Evolutionary conservation across 2,888 invertebrate genomes (phyloP).

Genomic region (Rotaria magnacalcarata): DNA sequence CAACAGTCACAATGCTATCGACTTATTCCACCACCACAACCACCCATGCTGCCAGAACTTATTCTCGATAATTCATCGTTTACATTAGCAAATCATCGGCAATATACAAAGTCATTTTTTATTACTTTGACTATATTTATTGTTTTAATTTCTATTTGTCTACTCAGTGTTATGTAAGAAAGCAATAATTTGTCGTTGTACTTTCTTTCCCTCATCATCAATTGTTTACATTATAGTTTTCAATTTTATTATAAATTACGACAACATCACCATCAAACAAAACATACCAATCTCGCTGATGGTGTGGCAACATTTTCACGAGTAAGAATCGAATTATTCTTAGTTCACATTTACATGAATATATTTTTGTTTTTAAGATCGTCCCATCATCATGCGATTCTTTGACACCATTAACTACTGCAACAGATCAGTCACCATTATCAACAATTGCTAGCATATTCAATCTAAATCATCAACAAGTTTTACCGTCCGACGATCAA

Average conservation of each 20-base stretch:
- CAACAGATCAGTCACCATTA: neutral
- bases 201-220: too few species aligned
- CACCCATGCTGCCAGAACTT: neutral
- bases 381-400: neutral
- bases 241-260: neutral
- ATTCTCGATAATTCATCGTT: neutral
- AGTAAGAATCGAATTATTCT: neutral
- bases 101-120: neutral
- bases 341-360: neutral
- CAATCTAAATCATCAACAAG: neutral
- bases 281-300: too few species aligned
- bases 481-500: neutral
- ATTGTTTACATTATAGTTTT: neutral
- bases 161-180: neutral
- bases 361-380: neutral
- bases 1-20: neutral
- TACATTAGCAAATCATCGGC: neutral
- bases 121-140: neutral
- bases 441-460: neutral
- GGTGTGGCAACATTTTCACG: neutral
- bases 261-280: neutral
- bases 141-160: neutral
- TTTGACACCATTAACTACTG: neutral
- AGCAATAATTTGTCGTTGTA: neutral
- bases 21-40: neutral